Evolutionary conservation across 1,140 invertebrate species (phyloP).

Genomic region (Galleria mellonella): DNA sequence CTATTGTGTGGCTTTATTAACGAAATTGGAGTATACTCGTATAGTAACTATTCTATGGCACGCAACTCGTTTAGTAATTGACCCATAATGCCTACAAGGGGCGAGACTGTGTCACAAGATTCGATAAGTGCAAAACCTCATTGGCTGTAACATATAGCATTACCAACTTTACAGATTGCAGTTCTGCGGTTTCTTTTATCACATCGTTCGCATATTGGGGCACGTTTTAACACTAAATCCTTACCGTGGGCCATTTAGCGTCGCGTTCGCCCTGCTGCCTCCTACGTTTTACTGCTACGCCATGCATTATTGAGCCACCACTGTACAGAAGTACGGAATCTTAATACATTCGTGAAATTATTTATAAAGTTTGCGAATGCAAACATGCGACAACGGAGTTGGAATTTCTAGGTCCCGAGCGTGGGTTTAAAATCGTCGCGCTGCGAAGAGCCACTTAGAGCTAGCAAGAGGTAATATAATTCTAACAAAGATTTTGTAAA

Average conservation of each 20-base stretch:
- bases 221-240: constrained; percentile 55
- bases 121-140: background rate
- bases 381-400: constrained; percentile 8
- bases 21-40: too few species aligned
- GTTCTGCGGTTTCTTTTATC: constrained; percentile 38
- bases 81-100: too few species aligned
- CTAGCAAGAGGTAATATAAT: constrained; percentile 6
- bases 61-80: too few species aligned
- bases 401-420: constrained; percentile 15
- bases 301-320: constrained; percentile 49
- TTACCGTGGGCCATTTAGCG: constrained; percentile 54
- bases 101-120: too few species aligned
- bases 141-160: background rate
- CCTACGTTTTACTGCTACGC: constrained; percentile 45
- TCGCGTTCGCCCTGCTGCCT: constrained; percentile 22
- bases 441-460: background rate
- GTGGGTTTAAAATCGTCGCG: constrained; percentile 6
- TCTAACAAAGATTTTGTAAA: constrained; percentile 1
- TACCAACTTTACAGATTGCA: constrained; percentile 16
- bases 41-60: too few species aligned
- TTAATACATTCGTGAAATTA: constrained; percentile 42
- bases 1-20: too few species aligned
- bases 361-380: constrained; percentile 35
- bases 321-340: constrained; percentile 32
- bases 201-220: constrained; percentile 51